Evolutionary conservation across 1,140 invertebrate species (phyloP), one percentile per base, ranked within the genome.

Genomic region (Solenopsis fugax): DNA sequence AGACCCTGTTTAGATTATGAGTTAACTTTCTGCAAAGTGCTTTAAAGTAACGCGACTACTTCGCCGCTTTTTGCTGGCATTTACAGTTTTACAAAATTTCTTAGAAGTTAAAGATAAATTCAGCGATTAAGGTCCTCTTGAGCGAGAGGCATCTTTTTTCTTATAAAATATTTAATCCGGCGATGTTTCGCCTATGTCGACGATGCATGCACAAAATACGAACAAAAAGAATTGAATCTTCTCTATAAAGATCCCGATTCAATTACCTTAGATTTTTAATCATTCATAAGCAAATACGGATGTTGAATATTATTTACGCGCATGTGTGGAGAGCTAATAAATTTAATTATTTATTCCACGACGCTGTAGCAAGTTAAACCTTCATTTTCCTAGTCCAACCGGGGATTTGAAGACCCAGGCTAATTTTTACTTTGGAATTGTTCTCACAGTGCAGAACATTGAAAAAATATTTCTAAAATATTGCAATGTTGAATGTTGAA

Each of bases 31-130:
- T 18, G 41, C 10, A 45, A 45, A 41, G 52, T 58, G 69, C 41
- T 73, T 82, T 82, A 72, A 73, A 82, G n/a, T 60, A 73, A 82
- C 16, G 50, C 34, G 50, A 41, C 65, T 71, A 81, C 50, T 56
- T 71, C 10, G n/a, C n/a, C 48, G 21, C 37, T 52, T 81, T 81
- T 81, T n/a, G 9, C 50, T 45, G 64, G 54, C 48, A 16, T 34
- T 82, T 64, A n/a, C 62, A 18, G 48, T 67, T 67, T 67, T 65
- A n/a, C 24, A 18, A 81, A 69, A 24, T 60, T 82, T 72, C 37
- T 72, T 24, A 29, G 7, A 58, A 81, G 77, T 81, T 81, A 71
- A 71, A 81, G 52, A 71, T 81, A 81, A 56, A 81, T 71, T 81
- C 50, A 45, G 37, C 34, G 67, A 41, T 81, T 81, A 34, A 81